phyloP scores from a whole-genome alignment of 2,888 invertebrate species.

The Reticulitermes lucifugus region DNA sequence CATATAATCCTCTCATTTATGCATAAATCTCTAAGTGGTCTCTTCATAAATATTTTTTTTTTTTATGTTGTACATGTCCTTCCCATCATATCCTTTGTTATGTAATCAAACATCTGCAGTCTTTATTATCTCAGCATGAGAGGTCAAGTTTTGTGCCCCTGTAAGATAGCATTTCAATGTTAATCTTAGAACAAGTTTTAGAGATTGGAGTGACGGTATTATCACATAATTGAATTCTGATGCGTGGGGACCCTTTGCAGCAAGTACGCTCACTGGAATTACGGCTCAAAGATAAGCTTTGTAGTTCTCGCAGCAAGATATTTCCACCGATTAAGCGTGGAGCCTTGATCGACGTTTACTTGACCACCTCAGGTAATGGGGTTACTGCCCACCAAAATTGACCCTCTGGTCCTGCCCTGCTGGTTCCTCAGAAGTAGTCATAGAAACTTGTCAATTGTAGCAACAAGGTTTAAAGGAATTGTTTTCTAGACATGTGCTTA shows the following conservation, averaged over 20 bases:
- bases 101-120: too few species aligned
- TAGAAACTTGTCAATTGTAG: conserved; percentile 23
- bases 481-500: too few species aligned
- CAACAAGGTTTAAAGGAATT: conserved; percentile 14
- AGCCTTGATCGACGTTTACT: conserved; percentile 84
- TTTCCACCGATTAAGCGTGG: conserved; percentile 87
- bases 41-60: too few species aligned
- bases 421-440: conserved; percentile 19
- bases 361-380: conserved; percentile 83
- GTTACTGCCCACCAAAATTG: not conserved
- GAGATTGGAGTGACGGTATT: not conserved
- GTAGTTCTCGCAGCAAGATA: conserved; percentile 81
- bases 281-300: conserved; percentile 77
- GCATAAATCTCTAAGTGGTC: too few species aligned
- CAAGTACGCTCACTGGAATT: conserved; percentile 80
- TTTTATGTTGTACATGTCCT: too few species aligned
- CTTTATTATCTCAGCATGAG: too few species aligned
- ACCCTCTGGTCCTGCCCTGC: conserved; percentile 27
- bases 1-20: too few species aligned
- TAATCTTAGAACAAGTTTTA: not conserved
- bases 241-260: conserved; percentile 65
- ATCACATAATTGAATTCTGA: not conserved
- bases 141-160: too few species aligned
- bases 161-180: not conserved
- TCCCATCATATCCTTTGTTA: too few species aligned